Percentiles rank a stretch among this genome's conserved stretches.
phyloP scores from a whole-genome alignment of 2,888 invertebrate species.

The Carterocephalus palaemon region DNA sequence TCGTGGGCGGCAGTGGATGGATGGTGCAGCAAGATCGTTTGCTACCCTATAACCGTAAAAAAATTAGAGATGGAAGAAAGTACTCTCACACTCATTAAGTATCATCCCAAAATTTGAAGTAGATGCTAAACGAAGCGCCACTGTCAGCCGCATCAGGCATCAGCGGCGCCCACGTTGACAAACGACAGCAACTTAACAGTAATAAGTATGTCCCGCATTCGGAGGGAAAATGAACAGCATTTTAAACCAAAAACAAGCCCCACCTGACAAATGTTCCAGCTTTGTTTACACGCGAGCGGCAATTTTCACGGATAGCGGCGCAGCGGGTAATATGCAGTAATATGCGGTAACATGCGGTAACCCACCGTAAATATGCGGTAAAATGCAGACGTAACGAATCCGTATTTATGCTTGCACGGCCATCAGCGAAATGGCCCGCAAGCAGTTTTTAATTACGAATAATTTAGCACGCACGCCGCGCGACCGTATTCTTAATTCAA shows the following conservation, averaged over 20 bases:
- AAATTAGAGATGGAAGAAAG: too few species aligned
- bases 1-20: too few species aligned
- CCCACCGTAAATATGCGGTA: constrained; percentile 14
- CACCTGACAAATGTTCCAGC: constrained; percentile 12
- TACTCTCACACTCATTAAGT: too few species aligned
- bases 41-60: too few species aligned
- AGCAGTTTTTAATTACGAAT: constrained; percentile 12
- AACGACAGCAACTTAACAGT: constrained; percentile 1
- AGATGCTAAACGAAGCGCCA: too few species aligned
- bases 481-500: neutral
- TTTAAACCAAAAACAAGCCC: constrained; percentile 4
- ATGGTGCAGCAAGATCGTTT: too few species aligned
- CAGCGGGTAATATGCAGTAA: constrained; percentile 13
- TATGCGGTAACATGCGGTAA: constrained; percentile 10
- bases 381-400: constrained; percentile 9
- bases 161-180: neutral
- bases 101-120: too few species aligned
- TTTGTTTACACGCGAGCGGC: constrained; percentile 5
- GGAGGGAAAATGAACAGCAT: neutral
- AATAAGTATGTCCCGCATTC: neutral
- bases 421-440: neutral
- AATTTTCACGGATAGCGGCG: neutral
- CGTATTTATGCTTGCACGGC: constrained; percentile 5
- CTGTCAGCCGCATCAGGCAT: too few species aligned
- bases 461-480: neutral